Base-by-base conservation (phyloP, 2,888 invertebrate species). In the Blera fallax region DNA sequence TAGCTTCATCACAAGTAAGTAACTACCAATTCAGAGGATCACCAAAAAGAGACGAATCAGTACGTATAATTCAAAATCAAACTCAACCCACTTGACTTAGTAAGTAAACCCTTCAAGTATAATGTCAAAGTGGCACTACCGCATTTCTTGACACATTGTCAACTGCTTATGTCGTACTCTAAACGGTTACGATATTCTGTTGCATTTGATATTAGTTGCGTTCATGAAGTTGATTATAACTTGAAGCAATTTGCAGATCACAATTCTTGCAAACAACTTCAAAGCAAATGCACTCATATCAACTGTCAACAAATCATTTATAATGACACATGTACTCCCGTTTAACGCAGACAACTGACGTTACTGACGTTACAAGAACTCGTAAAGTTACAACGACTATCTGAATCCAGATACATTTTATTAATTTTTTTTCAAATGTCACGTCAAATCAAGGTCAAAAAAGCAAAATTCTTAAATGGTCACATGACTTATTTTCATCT, bases 221-320 rank as follows among this genome's bases (percentile, higher is more conserved):
- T 34, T 34, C 34, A 8, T 34, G 14, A 40, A 18, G 7, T 48
- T 48, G 48, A 48, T 48, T 18, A 10, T 21, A 18, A 10, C 4
- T 48, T 48, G 10, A 48, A 48, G 21, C 16, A 48, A 48, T 48
- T 27, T 27, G 5, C 52, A 27, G 27, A 27, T 52, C 52, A 52
- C 27, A 52, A 14, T 52, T 14, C 27, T 52, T 27, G 21, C 27
- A 27, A 27, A 14, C 52, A 52, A 52, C 24, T 11, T 60, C 21
- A 60, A 14, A 40, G 24, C 14, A 14, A 60, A 43, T 16, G 14
- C n/a, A n/a, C n/a, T n/a, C n/a, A n/a, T 60, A 40, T 40, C 37
- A 60, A 60, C 60, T 60, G 27, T 60, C 60, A 60, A 3, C 43
- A 14, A 40, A 40, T 60, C n/a, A 60, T 60, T 60, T 43, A 27